Base-by-base conservation (phyloP, 2,888 invertebrate genomes). In the Apamea anceps region DNA sequence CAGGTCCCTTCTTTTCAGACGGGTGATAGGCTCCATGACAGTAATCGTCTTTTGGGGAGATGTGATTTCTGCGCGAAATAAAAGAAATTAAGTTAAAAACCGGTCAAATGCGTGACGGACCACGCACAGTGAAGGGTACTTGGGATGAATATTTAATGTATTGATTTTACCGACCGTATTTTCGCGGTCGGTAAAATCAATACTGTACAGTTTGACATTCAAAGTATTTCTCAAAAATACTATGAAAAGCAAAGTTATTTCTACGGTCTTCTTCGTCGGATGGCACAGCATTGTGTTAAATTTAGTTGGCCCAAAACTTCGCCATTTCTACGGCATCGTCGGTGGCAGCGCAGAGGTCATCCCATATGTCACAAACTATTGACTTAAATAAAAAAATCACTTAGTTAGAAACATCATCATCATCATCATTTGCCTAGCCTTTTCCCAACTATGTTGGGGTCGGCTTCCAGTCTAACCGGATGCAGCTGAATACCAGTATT, bases 41-140 rank as follows among this genome's bases (percentile, higher is more conserved):
- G 80, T 42, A 8, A 42, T 32, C 5, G 15, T 4, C 21, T 1
- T 7, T 21, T 18, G 21, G 18, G 62, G 28, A 18, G 21, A 68
- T 80, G 7, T 45, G 18, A 80, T 54, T 80, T 77, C 77, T 77
- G 70, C 32, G 7, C 0, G 1, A 54, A 57, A 68, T 65, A 7
- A n/a, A 21, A 45, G 6, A 66, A 71, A 73, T 45, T 0, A 21
- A 3, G 42, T 15, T 73, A 68, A 63, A 10, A 62, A 21, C 13
- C 2, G 13, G 13, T 0, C n/a, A 13, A 62, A 2, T 28, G 2
- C 6, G 15, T 62, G 60, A 15, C 57, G 12, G 4, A 57, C 57
- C 57, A n/a, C 1, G 4, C 25, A 25, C 25, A 57, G 4, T 57
- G 25, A 12, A 57, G 12, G 4, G 57, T 57, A 57, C n/a, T 48